Evolutionary conservation across 1,140 invertebrate species (phyloP).

Genomic region (Drosophila sp.): DNA sequence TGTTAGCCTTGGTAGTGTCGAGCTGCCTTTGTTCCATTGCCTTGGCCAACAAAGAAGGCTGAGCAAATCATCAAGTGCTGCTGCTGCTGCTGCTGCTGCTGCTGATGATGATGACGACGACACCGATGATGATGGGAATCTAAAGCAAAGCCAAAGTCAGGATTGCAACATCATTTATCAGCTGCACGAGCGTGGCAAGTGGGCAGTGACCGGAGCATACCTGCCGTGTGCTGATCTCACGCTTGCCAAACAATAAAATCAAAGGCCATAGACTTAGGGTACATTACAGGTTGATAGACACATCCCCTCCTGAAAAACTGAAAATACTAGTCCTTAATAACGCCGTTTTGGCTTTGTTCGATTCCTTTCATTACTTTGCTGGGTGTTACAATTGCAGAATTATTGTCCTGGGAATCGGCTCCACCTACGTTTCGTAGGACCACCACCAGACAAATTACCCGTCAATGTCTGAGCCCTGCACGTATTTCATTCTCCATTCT

Average conservation of each 20-base stretch:
- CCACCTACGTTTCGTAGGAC: constrained; percentile 75
- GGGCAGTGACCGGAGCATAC: constrained; percentile 57
- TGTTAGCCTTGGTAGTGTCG: constrained; percentile 32
- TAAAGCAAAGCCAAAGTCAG: constrained; percentile 29
- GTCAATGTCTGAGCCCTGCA: background rate
- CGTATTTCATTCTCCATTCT: background rate
- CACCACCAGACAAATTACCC: constrained; percentile 50
- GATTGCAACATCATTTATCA: constrained; percentile 81
- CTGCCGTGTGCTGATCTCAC: constrained; percentile 82
- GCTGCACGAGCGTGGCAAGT: constrained; percentile 79
- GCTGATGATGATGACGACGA: constrained; percentile 17
- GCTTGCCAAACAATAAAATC: constrained; percentile 76
- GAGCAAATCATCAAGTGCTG: constrained; percentile 81
- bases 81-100: no score
- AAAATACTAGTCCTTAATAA: constrained; percentile 61
- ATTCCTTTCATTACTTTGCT: constrained; percentile 14
- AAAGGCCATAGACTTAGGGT: constrained; percentile 39
- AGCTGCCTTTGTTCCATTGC: constrained; percentile 59
- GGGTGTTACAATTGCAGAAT: constrained; percentile 80
- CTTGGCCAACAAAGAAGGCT: constrained; percentile 63
- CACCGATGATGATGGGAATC: constrained; percentile 61
- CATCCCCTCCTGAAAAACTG: constrained; percentile 40
- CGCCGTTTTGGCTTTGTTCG: constrained; percentile 46
- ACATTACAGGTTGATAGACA: constrained; percentile 44
- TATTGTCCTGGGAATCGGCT: constrained; percentile 79